Evolutionary conservation across 2,888 invertebrate species (phyloP), one percentile per base, ranked within the genome.

Genomic region (Metellina segmentata): DNA sequence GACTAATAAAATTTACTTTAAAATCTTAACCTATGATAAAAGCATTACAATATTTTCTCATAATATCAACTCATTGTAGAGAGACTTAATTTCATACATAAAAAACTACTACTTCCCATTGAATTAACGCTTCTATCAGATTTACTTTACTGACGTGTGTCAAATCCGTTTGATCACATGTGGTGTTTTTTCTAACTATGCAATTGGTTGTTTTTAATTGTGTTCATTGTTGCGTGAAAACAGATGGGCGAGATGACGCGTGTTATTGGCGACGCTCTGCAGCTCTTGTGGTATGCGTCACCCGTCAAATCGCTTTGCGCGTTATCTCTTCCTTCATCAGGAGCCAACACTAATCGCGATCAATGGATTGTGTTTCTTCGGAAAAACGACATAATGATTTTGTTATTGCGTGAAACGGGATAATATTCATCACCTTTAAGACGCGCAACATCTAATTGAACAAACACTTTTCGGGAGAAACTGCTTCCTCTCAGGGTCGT

Each of bases 221-320:
- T 61, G 61, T 9, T 16, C 61, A 16, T 61, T 61, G 61, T 61
- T 16, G 61, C 61, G 61, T 61, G 61, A 61, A 61, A 61, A 11
- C n/a, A 81, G 81, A 69, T 49, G 85, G 61, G 48, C 61, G 74
- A 51, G 61, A 7, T 61, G 74, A 61, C 52, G 75, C 82, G 51
- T 82, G 82, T 52, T 20, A 70, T 71, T 48, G 81, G 81, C n/a
- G 70, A 81, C 82, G 82, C 82, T 82, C 82, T 52, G 72, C 20
- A 82, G n/a, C n/a, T 11, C 71, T 8, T 16, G 19, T 49, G 72
- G 82, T 72, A 82, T 82, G 71, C 72, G 82, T 81, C 81, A 81
- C n/a, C n/a, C 75, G 49, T 75, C 48, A 75, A 34, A 11, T 34
- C 34, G n/a, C n/a, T n/a, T n/a, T n/a, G n/a, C n/a, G n/a, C n/a